These are phyloP conservation scores for Agriotes lineatus DNA, from an alignment of 2,888 invertebrate genomes.

Conservation along the genomic window DNA sequence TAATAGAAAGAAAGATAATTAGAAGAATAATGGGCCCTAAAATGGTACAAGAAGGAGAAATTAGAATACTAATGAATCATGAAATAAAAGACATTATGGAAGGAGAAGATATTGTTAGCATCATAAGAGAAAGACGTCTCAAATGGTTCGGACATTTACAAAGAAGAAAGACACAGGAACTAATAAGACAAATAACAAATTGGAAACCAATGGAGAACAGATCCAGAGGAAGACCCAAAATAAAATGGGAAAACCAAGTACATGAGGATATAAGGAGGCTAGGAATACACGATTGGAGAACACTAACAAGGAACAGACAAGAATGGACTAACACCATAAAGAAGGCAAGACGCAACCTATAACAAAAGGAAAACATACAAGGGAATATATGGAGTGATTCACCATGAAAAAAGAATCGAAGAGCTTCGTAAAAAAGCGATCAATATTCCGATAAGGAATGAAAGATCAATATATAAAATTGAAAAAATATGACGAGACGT, in stretches of 20 bases:
- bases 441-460: too few species aligned
- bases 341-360: too few species aligned
- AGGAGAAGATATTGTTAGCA: not conserved
- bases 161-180: not conserved
- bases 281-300: not conserved
- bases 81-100: not conserved
- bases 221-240: not conserved
- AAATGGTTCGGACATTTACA: too few species aligned
- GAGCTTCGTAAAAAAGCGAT: too few species aligned
- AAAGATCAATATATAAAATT: too few species aligned
- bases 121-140: not conserved
- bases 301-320: not conserved
- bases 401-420: too few species aligned
- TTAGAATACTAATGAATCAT: too few species aligned
- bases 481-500: too few species aligned
- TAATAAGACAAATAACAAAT: not conserved
- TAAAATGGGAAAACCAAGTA: not conserved
- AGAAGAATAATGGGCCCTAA: not conserved
- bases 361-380: not conserved
- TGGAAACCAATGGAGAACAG: not conserved
- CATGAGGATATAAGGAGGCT: not conserved
- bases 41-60: not conserved
- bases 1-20: too few species aligned
- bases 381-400: not conserved
- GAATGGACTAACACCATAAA: not conserved